phyloP scores from a whole-genome alignment of 37 sponge, comb jelly and placozoan species.

The Chondrosia reniformis region DNA sequence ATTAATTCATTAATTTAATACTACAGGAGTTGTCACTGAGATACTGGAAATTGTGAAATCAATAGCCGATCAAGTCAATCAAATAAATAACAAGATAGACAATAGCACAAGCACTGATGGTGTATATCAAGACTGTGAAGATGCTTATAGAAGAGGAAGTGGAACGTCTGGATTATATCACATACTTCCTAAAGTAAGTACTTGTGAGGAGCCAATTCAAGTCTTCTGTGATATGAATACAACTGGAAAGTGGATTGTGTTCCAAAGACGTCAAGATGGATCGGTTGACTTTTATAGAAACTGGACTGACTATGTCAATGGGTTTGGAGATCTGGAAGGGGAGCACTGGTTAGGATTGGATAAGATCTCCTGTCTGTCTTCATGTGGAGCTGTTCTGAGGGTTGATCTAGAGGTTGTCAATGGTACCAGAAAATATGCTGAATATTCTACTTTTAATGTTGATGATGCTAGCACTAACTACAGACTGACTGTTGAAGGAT shows the following conservation, averaged over 20 bases:
- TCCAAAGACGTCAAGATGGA: constrained; percentile 2
- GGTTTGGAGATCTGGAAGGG: constrained; percentile 11
- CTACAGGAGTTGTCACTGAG: too few species aligned
- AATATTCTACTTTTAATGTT: constrained; percentile 6
- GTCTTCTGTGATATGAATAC: constrained; percentile 21
- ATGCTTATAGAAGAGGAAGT: too few species aligned
- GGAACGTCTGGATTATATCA: too few species aligned
- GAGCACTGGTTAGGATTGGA: constrained; percentile 7
- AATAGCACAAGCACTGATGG: too few species aligned
- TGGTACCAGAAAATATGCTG: background rate
- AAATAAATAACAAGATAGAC: too few species aligned
- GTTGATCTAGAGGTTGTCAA: background rate
- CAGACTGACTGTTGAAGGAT: constrained; percentile 5
- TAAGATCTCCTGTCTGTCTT: background rate
- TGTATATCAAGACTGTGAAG: too few species aligned
- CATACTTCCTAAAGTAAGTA: too few species aligned
- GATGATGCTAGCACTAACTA: background rate
- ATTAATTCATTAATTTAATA: too few species aligned
- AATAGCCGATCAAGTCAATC: too few species aligned
- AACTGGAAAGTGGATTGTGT: constrained; percentile 12
- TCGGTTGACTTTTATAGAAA: background rate
- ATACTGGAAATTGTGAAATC: too few species aligned
- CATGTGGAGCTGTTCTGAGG: background rate
- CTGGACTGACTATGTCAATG: background rate
- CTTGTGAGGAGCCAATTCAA: too few species aligned